Base-by-base conservation (phyloP, 2,797 vertebrate species). In the Anguilla megastoma region DNA sequence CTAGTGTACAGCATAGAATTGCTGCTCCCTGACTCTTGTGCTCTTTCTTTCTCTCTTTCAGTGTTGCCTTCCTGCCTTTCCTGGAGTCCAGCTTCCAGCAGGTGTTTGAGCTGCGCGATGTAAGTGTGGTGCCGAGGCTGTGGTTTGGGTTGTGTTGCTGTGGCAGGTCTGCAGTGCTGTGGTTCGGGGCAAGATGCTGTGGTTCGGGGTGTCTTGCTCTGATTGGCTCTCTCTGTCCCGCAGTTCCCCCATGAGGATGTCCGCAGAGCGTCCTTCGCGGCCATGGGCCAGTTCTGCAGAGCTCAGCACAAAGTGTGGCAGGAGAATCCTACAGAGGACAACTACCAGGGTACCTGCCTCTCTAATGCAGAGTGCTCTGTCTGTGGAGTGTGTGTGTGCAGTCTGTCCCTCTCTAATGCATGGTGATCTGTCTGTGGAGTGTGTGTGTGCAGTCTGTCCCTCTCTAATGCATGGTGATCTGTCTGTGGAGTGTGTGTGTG, bases 211-310 rank as follows among this genome's bases (percentile, higher is more conserved):
- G 60, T 71, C 36, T 18, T 30, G 86, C 52, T 66, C 12, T 58
- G n/a, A 33, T 21, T 27, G 27, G 24, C 27, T 69, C 83, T n/a
- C 41, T 58, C 50, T 16, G 30, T 58, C 33, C 87, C 79, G 0
- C 89, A 98, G 98, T 97, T 95, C 89, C 97, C 97, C 48, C 96
- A 98, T 0, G 92, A 95, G 87, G 96, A 96, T 0, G 97, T 98
- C 76, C 96, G 97, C 84, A 96, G 95, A 92, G 95, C 45, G 18
- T 24, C 97, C 0, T 96, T 96, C 3, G 96, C 95, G 48, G 96
- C 97, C 9, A 93, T 98, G 92, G 97, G 97, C n/a, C 96, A 97
- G 90, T 97, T 98, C 91, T 97, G 97, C 88, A 93, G 92, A 84
- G 95, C 96, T 41, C 94, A 97, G 94, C 94, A 97, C 89, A 95